A percentile compares a stretch with the other conserved stretches of the same genome.
These are phyloP conservation scores for Nipponia nippon DNA, from an alignment of 2,113 vertebrate genomes.

Conservation along the genomic window DNA sequence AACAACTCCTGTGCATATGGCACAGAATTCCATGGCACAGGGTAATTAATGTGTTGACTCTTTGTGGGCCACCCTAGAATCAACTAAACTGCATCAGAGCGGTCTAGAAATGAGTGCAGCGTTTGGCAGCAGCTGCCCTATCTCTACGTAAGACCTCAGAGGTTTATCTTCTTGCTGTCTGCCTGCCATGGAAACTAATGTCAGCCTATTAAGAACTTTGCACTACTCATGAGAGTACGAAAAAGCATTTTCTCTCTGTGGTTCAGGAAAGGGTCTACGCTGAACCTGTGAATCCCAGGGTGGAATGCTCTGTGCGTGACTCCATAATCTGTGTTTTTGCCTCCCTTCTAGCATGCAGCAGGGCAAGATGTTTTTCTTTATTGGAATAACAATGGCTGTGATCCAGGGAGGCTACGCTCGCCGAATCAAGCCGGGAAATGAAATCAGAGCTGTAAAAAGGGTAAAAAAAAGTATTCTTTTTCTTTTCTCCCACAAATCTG, in stretches of 20 bases:
- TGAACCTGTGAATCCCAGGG: background rate
- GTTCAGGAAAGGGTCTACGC: background rate
- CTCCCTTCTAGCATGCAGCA: slow-evolving; percentile 87
- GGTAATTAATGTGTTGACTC: background rate
- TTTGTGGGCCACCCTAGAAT: background rate
- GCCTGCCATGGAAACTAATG: background rate
- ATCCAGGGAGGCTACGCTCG: slow-evolving; percentile 93
- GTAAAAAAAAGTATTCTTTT: slow-evolving; percentile 65
- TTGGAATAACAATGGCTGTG: slow-evolving; percentile 92
- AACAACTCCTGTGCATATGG: accelerated
- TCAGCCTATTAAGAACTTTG: background rate
- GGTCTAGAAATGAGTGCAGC: background rate
- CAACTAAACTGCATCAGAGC: background rate
- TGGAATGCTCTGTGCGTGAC: background rate
- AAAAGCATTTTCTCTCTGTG: background rate
- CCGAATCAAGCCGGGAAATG: slow-evolving; percentile 84
- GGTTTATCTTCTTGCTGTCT: background rate
- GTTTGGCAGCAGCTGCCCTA: background rate
- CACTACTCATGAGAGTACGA: background rate
- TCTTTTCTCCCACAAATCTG: background rate
- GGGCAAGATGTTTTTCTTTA: slow-evolving; percentile 98
- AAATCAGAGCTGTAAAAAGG: slow-evolving; percentile 81
- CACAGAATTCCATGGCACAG: background rate
- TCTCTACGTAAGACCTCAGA: accelerated
- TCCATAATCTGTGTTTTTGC: background rate